phyloP scores from a whole-genome alignment of 2,888 invertebrate genomes.

The Caenorhabditis sulstoni region DNA sequence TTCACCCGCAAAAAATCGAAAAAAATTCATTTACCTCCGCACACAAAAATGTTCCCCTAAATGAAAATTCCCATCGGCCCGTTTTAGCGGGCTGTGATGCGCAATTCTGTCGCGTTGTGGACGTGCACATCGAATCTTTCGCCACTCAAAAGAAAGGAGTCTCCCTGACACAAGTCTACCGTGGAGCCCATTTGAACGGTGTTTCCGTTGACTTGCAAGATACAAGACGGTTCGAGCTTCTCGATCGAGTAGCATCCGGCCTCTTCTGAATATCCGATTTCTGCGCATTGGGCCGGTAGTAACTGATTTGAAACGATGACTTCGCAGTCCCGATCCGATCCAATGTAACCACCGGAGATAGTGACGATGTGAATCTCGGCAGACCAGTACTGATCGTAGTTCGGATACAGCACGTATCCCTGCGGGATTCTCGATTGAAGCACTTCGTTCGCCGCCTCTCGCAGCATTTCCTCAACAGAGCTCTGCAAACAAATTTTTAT shows the following conservation, averaged over 20 bases:
- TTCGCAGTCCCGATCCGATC: conserved; percentile 61
- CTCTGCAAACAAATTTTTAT: conserved; percentile 23
- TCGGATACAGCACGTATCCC: conserved; percentile 72
- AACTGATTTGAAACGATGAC: conserved; percentile 39
- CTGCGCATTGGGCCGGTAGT: conserved; percentile 50
- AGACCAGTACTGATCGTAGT: conserved; percentile 76
- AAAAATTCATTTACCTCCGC: too few relatives aligned
- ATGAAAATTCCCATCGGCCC: too few relatives aligned
- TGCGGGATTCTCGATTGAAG: conserved; percentile 62
- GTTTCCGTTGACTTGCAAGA: conserved; percentile 45
- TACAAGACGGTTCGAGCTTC: conserved; percentile 39
- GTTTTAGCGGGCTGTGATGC: too few relatives aligned
- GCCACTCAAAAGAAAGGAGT: conserved; percentile 61
- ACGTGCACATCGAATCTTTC: conserved; percentile 67
- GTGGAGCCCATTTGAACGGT: conserved; percentile 39
- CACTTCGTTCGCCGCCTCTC: conserved; percentile 71
- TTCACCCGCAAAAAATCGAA: too few relatives aligned
- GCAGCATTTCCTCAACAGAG: conserved; percentile 75
- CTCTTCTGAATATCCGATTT: conserved; percentile 50
- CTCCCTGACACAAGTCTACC: conserved; percentile 67
- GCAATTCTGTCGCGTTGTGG: too few relatives aligned
- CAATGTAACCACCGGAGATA: conserved; percentile 72
- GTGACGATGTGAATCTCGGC: conserved; percentile 73
- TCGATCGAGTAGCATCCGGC: conserved; percentile 48
- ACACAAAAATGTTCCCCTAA: too few relatives aligned